phyloP scores from a whole-genome alignment of 2,797 vertebrate species.

The Paedocypris micromegethes region DNA sequence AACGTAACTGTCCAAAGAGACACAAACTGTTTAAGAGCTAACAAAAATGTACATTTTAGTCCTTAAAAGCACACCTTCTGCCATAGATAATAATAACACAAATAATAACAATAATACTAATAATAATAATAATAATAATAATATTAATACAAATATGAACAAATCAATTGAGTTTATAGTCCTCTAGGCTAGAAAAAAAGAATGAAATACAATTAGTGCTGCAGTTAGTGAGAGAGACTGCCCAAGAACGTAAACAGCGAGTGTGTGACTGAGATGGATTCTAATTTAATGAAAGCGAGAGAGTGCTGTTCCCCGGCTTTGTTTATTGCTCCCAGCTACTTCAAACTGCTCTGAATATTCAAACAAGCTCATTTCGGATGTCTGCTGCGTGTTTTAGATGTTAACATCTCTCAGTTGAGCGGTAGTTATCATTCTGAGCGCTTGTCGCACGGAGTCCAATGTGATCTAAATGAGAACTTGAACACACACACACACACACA shows the following conservation, averaged over 20 bases:
- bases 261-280: slow-evolving; percentile 18
- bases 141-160: no score
- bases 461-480: slow-evolving; percentile 27
- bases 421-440: slow-evolving; percentile 30
- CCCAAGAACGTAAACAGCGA: slow-evolving; percentile 7
- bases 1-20: no score
- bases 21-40: no score
- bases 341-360: slow-evolving; percentile 32
- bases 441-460: slow-evolving; percentile 24
- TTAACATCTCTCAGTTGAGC: slow-evolving; percentile 31
- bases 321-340: slow-evolving; percentile 7
- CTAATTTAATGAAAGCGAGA: slow-evolving; percentile 26
- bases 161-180: no score
- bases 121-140: no score
- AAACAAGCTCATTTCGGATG: slow-evolving; percentile 35
- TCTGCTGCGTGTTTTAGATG: slow-evolving; percentile 29
- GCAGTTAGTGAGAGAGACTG: slow-evolving; percentile 8
- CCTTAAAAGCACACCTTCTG: no score
- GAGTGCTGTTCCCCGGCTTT: neutral
- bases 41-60: no score
- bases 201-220: slow-evolving; percentile 22
- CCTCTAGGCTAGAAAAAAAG: neutral
- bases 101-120: no score
- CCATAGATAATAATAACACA: no score
- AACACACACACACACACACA: neutral